Base-by-base conservation (phyloP, 2,888 invertebrate species). In the Gryllus longicercus region DNA sequence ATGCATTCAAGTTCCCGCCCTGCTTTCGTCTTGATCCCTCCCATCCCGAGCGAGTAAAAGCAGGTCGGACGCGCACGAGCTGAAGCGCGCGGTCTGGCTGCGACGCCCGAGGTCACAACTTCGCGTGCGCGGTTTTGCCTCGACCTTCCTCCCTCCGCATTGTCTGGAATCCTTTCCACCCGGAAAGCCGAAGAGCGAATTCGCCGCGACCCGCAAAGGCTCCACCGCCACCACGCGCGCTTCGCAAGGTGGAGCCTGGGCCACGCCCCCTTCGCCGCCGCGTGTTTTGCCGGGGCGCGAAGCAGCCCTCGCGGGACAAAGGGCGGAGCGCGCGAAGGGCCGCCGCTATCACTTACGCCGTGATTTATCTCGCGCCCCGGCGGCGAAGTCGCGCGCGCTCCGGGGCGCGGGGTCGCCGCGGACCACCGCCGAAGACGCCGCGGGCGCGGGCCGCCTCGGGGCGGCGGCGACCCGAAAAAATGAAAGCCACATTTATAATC, bases 401-500 rank as follows among this genome's bases (percentile, higher is more conserved):
- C 25, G 49, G 49, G n/a, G 63, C 63, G 63, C 16, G 63, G 75
- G 75, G 75, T 23, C 23, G 50, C 11, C 18, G 79, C 51, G 81
- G 81, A 77, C 77, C 79, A 79, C 50, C 50, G 63, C 74, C 77
- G 81, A 77, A 77, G 79, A 50, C 81, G 81, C 75, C 79, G 78
- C 74, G 74, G 51, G 51, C 51, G 77, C 77, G 78, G 21, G 21
- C 76, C 77, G 81, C 50, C 80, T 82, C 81, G 83, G 83, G 83
- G 51, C 78, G 80, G 79, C 81, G 79, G 81, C 81, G 81, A 81
- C 81, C 81, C 80, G 79, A 81, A 79, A 74, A 77, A 79, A 80
- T 81, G 79, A 81, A 77, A 79, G 78, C 78, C 81, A 80, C 83
- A 83, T 83, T 82, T 81, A 82, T 83, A 83, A 83, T 82, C 83